Conservation (phyloP, 2,113 vertebrate genomes). For the Progne subis region DNA sequence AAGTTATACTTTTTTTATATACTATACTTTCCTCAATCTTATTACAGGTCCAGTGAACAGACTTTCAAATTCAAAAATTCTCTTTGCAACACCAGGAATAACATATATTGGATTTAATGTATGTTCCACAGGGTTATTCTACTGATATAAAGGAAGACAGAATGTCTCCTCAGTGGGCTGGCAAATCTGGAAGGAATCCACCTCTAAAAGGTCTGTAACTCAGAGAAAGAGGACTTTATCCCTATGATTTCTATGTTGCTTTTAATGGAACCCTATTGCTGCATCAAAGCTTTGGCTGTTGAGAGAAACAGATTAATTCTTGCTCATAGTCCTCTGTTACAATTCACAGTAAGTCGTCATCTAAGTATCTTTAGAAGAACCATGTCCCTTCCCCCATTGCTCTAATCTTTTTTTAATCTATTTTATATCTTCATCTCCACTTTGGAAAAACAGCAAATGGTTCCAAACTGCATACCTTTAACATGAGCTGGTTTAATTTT, state of each 20-base stretch:
- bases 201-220: not conserved
- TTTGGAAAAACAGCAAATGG: not conserved
- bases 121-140: not conserved
- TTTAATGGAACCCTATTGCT: not conserved
- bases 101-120: not conserved
- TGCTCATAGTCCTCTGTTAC: not conserved
- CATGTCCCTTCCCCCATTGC: not conserved
- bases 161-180: not conserved
- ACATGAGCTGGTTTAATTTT: constrained; percentile 1
- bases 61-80: not conserved
- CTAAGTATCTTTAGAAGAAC: not conserved
- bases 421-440: not conserved
- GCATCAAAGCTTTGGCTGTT: not conserved
- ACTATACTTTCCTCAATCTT: not conserved
- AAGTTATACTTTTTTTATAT: not conserved
- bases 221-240: not conserved
- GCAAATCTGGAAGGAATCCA: not conserved
- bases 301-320: not conserved
- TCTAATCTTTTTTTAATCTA: not conserved
- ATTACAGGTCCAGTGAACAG: not conserved
- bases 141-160: not conserved
- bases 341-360: not conserved
- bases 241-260: not conserved
- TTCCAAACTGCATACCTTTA: not conserved
- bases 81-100: not conserved